Conservation (phyloP, 2,888 invertebrate genomes). For the Psylliodes chrysocephalus region DNA sequence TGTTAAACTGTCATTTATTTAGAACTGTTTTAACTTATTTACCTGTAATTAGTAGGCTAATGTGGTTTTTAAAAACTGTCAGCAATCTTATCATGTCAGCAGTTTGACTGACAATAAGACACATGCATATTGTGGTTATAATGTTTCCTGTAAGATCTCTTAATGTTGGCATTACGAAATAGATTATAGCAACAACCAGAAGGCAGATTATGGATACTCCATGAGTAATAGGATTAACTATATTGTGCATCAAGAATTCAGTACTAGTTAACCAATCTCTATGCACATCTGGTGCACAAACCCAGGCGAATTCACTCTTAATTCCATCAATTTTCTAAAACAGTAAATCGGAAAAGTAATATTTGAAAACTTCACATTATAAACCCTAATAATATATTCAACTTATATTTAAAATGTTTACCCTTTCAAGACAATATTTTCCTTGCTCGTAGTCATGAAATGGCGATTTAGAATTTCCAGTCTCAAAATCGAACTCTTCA, state of each 20-base stretch:
- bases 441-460: constrained; percentile 79
- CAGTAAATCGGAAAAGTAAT: too few species aligned
- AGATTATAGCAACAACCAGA: constrained; percentile 79
- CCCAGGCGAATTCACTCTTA: constrained; percentile 75
- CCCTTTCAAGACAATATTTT: constrained; percentile 86
- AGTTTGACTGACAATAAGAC: constrained; percentile 80
- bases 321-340: constrained; percentile 60
- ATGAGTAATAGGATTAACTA: constrained; percentile 82
- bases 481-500: constrained; percentile 62
- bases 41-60: constrained; percentile 85
- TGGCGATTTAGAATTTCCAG: constrained; percentile 64
- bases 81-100: constrained; percentile 83
- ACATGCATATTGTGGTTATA: constrained; percentile 82
- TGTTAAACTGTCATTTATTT: too few species aligned
- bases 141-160: constrained; percentile 87
- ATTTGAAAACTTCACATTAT: background rate
- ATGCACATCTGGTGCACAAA: constrained; percentile 77
- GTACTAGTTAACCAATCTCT: constrained; percentile 77
- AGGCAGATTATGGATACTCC: constrained; percentile 77
- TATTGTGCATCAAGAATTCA: constrained; percentile 77
- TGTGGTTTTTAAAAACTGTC: constrained; percentile 82
- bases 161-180: constrained; percentile 84
- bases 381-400: background rate
- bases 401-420: constrained; percentile 52
- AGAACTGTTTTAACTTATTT: too few species aligned